These are phyloP conservation scores for Caprella mutica DNA, from an alignment of 2,888 invertebrate species.

Conservation along the genomic window DNA sequence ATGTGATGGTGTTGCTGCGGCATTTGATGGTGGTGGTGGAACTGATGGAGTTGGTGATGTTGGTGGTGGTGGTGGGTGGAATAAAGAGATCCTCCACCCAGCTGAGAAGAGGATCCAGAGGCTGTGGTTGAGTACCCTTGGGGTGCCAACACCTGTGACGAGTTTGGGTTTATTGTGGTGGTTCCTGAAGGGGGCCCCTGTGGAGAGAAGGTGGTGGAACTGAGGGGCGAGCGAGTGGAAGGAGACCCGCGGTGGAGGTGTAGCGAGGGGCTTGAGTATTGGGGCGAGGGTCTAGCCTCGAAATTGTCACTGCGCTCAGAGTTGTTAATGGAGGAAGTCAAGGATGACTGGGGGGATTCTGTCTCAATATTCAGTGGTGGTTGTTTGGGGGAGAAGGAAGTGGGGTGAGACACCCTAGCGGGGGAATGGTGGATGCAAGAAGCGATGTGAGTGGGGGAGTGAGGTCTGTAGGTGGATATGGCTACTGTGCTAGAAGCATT, in stretches of 20 bases:
- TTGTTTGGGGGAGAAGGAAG: background rate
- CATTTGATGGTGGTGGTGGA: slow-evolving; percentile 8
- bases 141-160: background rate
- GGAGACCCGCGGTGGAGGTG: background rate
- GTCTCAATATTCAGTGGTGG: too few relatives aligned
- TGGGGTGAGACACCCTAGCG: background rate
- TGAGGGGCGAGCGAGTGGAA: slow-evolving; percentile 8
- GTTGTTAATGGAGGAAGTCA: slow-evolving; percentile 4
- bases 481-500: slow-evolving; percentile 5
- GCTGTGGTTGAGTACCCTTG: background rate
- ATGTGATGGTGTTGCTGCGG: slow-evolving; percentile 7
- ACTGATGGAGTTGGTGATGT: slow-evolving; percentile 10
- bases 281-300: too few relatives aligned
- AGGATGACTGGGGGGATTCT: slow-evolving; percentile 1
- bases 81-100: slow-evolving; percentile 5
- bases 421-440: background rate
- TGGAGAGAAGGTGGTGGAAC: slow-evolving; percentile 2
- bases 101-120: background rate
- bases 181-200: slow-evolving; percentile 8
- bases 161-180: too few relatives aligned
- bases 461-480: slow-evolving; percentile 3
- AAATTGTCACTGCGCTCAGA: too few relatives aligned
- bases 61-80: slow-evolving; percentile 7
- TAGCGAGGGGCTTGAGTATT: too few relatives aligned
- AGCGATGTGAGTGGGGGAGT: background rate